Conservation (phyloP, 2,888 invertebrate species). For the Morpho helenor region DNA sequence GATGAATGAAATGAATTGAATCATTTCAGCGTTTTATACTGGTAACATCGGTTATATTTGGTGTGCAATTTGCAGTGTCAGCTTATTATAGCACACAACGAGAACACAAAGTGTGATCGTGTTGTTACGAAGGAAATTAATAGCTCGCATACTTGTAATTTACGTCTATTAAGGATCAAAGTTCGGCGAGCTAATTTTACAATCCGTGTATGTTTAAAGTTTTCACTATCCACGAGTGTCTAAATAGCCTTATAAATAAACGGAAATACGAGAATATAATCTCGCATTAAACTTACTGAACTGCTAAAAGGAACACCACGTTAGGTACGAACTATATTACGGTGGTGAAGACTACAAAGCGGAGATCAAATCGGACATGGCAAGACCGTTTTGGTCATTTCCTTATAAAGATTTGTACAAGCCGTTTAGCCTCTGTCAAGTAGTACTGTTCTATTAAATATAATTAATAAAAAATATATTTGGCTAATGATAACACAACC, state of each 20-base stretch:
- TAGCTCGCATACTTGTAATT: too few relatives aligned
- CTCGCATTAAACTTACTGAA: slow-evolving; percentile 29
- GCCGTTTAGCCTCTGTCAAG: slow-evolving; percentile 52
- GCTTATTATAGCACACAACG: too few relatives aligned
- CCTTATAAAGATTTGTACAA: slow-evolving; percentile 60
- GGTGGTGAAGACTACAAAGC: slow-evolving; percentile 53
- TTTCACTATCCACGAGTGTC: slow-evolving; percentile 3
- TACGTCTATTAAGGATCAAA: too few relatives aligned
- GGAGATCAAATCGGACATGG: slow-evolving; percentile 73
- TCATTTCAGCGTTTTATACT: too few relatives aligned
- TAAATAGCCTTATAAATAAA: slow-evolving; percentile 5
- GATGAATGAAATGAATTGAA: too few relatives aligned
- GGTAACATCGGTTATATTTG: too few relatives aligned
- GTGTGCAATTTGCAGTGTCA: too few relatives aligned
- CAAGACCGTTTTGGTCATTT: slow-evolving; percentile 57
- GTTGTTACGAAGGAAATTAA: too few relatives aligned
- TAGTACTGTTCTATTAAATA: slow-evolving; percentile 58
- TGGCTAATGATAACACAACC: slow-evolving; percentile 40
- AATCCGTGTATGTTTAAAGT: too few relatives aligned
- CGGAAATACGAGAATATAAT: neutral
- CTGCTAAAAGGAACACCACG: slow-evolving; percentile 55
- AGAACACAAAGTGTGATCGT: too few relatives aligned
- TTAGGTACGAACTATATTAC: slow-evolving; percentile 35
- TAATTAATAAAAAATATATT: slow-evolving; percentile 25
- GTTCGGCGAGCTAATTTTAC: too few relatives aligned